These are phyloP conservation scores for Panorpa germanica DNA, from an alignment of 2,888 invertebrate species.

Conservation along the genomic window DNA sequence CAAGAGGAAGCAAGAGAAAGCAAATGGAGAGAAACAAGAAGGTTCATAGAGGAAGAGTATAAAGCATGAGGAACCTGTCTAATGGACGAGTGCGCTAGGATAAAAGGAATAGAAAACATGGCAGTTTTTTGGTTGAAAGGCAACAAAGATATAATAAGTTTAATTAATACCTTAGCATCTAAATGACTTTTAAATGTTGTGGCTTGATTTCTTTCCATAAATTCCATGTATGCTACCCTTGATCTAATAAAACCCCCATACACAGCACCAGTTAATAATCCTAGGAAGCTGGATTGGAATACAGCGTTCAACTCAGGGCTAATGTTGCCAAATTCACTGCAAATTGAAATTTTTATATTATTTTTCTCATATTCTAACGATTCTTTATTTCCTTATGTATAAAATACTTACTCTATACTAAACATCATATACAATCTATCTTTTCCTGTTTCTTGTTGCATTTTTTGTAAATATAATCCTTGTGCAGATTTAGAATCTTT, in stretches of 20 bases:
- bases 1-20: too few species aligned
- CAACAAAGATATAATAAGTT: constrained; percentile 2
- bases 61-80: too few species aligned
- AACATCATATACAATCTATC: constrained; percentile 22
- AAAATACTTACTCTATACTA: constrained; percentile 18
- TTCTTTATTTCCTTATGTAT: not conserved
- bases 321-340: constrained; percentile 42
- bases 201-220: constrained; percentile 56
- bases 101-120: not conserved
- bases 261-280: constrained; percentile 38
- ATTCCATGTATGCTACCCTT: constrained; percentile 37
- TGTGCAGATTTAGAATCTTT: constrained; percentile 8
- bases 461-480: constrained; percentile 11
- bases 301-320: constrained; percentile 41
- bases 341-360: not conserved
- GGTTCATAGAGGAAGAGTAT: too few species aligned
- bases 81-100: too few species aligned
- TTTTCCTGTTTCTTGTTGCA: constrained; percentile 19
- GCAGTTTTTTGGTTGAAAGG: constrained; percentile 4
- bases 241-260: constrained; percentile 45
- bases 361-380: not conserved
- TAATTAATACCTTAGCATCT: constrained; percentile 40
- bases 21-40: too few species aligned
- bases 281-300: constrained; percentile 35
- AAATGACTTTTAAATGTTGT: constrained; percentile 41